Conservation (phyloP, 1,140 invertebrate genomes). For the Heliothis subflexa region DNA sequence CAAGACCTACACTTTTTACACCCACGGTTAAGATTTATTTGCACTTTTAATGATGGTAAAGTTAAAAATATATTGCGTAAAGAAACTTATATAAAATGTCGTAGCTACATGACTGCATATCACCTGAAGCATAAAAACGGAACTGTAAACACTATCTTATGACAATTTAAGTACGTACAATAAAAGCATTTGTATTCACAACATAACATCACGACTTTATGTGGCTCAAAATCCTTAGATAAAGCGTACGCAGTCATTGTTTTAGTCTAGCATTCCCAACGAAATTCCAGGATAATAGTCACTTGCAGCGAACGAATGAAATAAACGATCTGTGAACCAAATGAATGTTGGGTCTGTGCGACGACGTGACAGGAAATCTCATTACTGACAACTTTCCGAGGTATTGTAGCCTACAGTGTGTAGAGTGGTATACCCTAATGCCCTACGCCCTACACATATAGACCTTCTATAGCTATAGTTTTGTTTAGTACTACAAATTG, state of each 20-base stretch:
- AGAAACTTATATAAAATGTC: no score
- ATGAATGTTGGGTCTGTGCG: slow-evolving; percentile 33
- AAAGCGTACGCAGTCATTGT: slow-evolving; percentile 29
- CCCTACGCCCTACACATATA: not conserved
- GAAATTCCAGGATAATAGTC: slow-evolving; percentile 33
- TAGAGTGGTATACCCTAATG: not conserved
- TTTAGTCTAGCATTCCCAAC: slow-evolving; percentile 29
- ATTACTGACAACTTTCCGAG: slow-evolving; percentile 22
- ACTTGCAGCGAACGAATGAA: slow-evolving; percentile 12
- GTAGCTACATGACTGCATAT: no score
- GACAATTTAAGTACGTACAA: not conserved
- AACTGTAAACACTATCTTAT: not conserved
- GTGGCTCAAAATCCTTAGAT: slow-evolving; percentile 11
- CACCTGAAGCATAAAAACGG: not conserved
- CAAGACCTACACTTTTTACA: no score
- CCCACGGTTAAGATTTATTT: no score
- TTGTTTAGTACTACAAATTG: no score
- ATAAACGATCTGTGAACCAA: slow-evolving; percentile 46
- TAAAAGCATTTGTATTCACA: slow-evolving; percentile 10
- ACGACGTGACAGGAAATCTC: slow-evolving; percentile 38
- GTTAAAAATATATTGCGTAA: no score
- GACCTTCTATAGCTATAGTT: no score
- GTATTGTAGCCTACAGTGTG: not conserved
- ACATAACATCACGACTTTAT: slow-evolving; percentile 20
- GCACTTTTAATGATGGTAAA: no score